Percentiles rank a stretch among this genome's conserved stretches.
These are phyloP conservation scores for Nothobranchius kuhntae DNA, from an alignment of 2,113 vertebrate genomes.

Conservation along the genomic window DNA sequence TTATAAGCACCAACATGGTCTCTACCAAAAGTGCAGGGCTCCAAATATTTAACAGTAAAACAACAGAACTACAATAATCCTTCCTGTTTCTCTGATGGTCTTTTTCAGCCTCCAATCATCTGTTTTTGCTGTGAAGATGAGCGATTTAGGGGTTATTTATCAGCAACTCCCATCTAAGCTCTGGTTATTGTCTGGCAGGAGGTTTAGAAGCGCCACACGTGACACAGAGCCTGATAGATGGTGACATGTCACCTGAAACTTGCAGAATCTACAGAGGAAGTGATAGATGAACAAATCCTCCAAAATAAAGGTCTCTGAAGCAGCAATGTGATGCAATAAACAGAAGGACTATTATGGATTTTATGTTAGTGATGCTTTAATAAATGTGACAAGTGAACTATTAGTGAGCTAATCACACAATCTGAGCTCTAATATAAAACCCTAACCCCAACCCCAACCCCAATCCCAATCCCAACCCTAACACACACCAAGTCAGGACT, in stretches of 20 bases:
- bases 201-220: conserved; percentile 31
- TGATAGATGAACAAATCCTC: conserved; percentile 9
- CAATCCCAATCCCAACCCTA: no score
- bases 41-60: no score
- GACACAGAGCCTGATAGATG: conserved; percentile 20
- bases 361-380: not conserved
- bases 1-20: no score
- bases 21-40: no score
- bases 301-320: conserved; percentile 1
- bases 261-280: not conserved
- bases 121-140: not conserved
- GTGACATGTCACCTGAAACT: conserved; percentile 20
- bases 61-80: no score
- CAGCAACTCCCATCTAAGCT: conserved; percentile 2
- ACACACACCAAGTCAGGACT: no score
- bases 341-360: not conserved
- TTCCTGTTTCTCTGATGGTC: not conserved
- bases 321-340: not conserved
- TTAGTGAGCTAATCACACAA: no score
- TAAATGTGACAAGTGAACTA: no score
- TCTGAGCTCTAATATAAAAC: no score
- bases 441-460: no score
- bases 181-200: conserved; percentile 41
- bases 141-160: conserved; percentile 20
- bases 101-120: not conserved